These are phyloP conservation scores for Ditylenchus weischeri DNA, from an alignment of 2,888 invertebrate genomes.

Conservation along the genomic window DNA sequence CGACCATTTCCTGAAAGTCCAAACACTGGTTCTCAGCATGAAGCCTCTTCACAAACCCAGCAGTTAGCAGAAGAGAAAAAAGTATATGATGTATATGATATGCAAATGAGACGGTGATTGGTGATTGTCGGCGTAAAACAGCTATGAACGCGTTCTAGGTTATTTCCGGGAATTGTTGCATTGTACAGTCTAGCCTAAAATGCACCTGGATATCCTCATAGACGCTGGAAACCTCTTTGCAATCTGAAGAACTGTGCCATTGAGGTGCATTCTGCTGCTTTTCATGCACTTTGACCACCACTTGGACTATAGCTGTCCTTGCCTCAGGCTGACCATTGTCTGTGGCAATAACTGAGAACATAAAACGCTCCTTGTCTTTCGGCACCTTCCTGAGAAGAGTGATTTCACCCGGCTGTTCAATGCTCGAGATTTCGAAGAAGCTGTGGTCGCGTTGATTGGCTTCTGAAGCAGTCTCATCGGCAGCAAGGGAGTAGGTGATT, in stretches of 20 bases:
- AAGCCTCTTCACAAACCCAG: no score
- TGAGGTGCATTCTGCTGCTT: conserved; percentile 48
- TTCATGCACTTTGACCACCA: conserved; percentile 67
- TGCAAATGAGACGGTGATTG: no score
- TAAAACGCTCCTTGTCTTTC: conserved; percentile 44
- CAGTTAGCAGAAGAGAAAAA: no score
- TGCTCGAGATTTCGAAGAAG: conserved; percentile 24
- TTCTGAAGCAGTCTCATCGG: conserved; percentile 43
- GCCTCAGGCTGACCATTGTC: conserved; percentile 71
- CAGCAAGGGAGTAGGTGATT: conserved; percentile 47
- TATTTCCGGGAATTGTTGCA: no score
- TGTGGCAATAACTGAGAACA: conserved; percentile 72
- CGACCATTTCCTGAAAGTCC: no score
- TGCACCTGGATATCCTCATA: conserved; percentile 45
- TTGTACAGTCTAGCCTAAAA: no score
- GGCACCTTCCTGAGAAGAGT: conserved; percentile 41
- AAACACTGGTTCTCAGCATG: no score
- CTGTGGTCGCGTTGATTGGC: conserved; percentile 33
- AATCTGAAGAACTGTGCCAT: conserved; percentile 47
- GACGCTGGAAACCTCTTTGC: conserved; percentile 39
- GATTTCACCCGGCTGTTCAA: conserved; percentile 40
- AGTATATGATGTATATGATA: no score
- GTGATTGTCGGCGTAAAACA: no score
- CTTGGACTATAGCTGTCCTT: conserved; percentile 72
- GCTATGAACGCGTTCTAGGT: no score